These are phyloP conservation scores for Pimephales promelas DNA, from an alignment of 2,113 vertebrate species.

Conservation along the genomic window DNA sequence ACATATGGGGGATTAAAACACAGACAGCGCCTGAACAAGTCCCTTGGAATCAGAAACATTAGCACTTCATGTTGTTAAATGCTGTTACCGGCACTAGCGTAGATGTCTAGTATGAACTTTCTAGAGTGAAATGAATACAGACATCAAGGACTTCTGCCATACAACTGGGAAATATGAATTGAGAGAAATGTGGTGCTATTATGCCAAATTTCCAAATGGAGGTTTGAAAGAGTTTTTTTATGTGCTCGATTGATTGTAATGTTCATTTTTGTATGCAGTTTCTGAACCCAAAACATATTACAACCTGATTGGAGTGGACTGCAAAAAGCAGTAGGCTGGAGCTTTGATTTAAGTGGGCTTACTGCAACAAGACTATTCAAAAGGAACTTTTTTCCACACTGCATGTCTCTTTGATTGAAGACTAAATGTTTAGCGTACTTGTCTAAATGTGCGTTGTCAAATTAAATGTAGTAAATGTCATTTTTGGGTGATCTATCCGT, in stretches of 20 bases:
- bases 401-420: constrained; percentile 1
- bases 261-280: not conserved
- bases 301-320: constrained; percentile 1
- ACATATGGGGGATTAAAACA: constrained; percentile 47
- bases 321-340: not conserved
- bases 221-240: constrained; percentile 12
- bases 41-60: constrained; percentile 33
- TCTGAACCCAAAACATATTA: not conserved
- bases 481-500: no score
- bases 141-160: constrained; percentile 12
- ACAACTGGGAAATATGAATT: constrained; percentile 37
- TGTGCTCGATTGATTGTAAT: constrained; percentile 2
- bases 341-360: not conserved
- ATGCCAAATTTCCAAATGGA: constrained; percentile 27
- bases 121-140: constrained; percentile 38
- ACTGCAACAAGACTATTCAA: not conserved
- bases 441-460: not conserved
- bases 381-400: not conserved
- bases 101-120: constrained; percentile 15
- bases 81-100: constrained; percentile 2
- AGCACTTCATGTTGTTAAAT: constrained; percentile 9
- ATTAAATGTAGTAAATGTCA: not conserved
- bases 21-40: not conserved
- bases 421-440: not conserved
- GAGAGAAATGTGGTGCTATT: constrained; percentile 16